Base-by-base conservation (phyloP, 2,888 invertebrate species). In the Dioctria linearis region DNA sequence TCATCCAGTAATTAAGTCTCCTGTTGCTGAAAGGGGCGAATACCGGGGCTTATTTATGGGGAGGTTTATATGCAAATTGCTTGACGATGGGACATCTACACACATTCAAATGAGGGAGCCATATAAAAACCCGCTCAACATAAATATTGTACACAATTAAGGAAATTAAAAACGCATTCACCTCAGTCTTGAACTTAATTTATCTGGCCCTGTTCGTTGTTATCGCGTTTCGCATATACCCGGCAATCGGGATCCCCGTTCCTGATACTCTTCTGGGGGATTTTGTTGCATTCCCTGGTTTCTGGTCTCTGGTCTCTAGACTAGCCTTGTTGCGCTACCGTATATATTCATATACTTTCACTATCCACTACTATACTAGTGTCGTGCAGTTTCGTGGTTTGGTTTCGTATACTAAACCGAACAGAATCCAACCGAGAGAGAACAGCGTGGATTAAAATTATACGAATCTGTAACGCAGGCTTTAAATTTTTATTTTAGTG, bases 151-250 rank as follows among this genome's bases (percentile, higher is more conserved):
- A 51, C 69, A 76, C 80, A 80, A 80, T 80, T 80, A 80, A 65
- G 65, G 80, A 80, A 80, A 80, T 80, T 80, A 80, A 80, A 80
- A 80, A 80, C 80, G 78, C 78, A 80, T 80, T 80, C 78, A 80
- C 78, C 78, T 67, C 80, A 78, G 80, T 78, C 78, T 80, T 78
- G 59, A 69, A 59, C 69, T 63, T 80, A 76, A 80, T 78, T 78
- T 80, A 69, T 69, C 54, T 69, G 69, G 49, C 51, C 49, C 54
- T 54, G 54, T 54, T 54, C 54, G 6, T 8, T 11, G 54, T 54
- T 54, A 54, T 54, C 54, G 54, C 54, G n/a, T 54, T 11, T n/a
- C n/a, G 11, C 6, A n/a, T 8, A 54, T 25, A 25, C 25, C 54
- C 11, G 54, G 9, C 11, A 54, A 11, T 54, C 1, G 6, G 49